Evolutionary conservation across 2,888 invertebrate genomes (phyloP), one percentile per base, ranked within the genome.

Genomic region (Shargacucullia verbasci): DNA sequence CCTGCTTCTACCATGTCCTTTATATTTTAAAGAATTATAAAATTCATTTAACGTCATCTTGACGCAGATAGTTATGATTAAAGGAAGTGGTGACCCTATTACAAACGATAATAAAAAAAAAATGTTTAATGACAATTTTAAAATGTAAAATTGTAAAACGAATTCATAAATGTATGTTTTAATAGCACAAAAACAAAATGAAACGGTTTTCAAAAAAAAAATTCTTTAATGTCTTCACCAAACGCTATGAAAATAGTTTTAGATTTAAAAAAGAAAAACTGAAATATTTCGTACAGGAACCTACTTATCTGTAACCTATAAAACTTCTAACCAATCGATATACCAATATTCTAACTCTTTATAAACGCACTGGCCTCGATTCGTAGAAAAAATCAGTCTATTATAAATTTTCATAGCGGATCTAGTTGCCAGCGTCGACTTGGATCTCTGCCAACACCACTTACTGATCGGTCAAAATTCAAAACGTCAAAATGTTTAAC

Each of bases 381-480:
- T 71, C 62, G 54, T 70, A 27, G 25, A 72, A 69, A 60, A 81
- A 77, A 44, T 53, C 62, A 64, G 68, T 73, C 59, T 67, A 72
- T 73, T 69, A 71, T 76, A 76, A 74, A 80, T 81, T 76, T 80
- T 71, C 72, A 70, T 76, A 70, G 74, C 69, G 61, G 66, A 57
- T 57, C 58, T 58, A 57, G 59, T 46, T 52, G 62, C 67, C 66
- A 66, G 44, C n/a, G 15, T 14, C 14, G 34, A 55, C 60, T 73
- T 84, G 84, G 85, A 63, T 0, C 10, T n/a, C 34, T 45, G 81
- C 84, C 84, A 84, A 77, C 58, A 70, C 58, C 59, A 58, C 70
- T 69, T 70, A 66, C 55, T 70, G 59, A 27, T 56, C 67, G 72
- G 69, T 54, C 63, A 50, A 59, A 60, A 44, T 55, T 45, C 34